Evolutionary conservation across 2,797 vertebrate species (phyloP), one percentile per base, ranked within the genome.

Genomic region (Diplodus sargus): DNA sequence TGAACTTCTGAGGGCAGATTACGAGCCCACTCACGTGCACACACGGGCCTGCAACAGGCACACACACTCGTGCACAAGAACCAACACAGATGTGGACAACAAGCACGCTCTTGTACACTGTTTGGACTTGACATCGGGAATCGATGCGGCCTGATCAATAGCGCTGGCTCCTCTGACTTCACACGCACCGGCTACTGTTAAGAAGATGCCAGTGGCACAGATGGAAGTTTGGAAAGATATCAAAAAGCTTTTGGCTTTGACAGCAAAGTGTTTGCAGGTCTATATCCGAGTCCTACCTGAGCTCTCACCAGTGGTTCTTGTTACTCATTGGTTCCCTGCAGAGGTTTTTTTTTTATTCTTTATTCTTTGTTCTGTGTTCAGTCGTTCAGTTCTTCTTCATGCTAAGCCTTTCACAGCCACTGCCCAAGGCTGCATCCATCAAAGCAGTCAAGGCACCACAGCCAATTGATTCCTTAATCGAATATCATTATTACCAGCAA

Each of bases 401-500:
- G 71, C 28, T 74, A 22, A 83, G 64, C 30, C 42, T 61, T 75
- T 76, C 68, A 42, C 79, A 58, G 80, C 80, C 59, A 2, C 66
- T 65, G 81, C 89, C 75, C 78, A 57, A 72, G 83, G 89, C 85
- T 71, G 82, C 87, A 92, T 92, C 88, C 84, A 91, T 94, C 91
- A 92, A 86, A 84, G 87, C 82, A 83, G 81, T 80, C 85, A 74
- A 85, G 74, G 47, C 87, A 87, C 84, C 89, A 89, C 90, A 92
- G 90, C 88, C 89, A 89, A 93, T 88, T 92, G 89, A 93, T 93
- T 91, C 81, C 23, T 73, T 91, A 91, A 92, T 94, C 89, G 79
- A 92, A 93, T 87, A 90, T 92, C 90, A 92, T 91, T 91, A 92
- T 92, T 90, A 91, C 78, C 81, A 85, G 80, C 89, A 91, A 92